Evolutionary conservation across 2,113 vertebrate species (phyloP).

Genomic region (Stigmatopora nigra): DNA sequence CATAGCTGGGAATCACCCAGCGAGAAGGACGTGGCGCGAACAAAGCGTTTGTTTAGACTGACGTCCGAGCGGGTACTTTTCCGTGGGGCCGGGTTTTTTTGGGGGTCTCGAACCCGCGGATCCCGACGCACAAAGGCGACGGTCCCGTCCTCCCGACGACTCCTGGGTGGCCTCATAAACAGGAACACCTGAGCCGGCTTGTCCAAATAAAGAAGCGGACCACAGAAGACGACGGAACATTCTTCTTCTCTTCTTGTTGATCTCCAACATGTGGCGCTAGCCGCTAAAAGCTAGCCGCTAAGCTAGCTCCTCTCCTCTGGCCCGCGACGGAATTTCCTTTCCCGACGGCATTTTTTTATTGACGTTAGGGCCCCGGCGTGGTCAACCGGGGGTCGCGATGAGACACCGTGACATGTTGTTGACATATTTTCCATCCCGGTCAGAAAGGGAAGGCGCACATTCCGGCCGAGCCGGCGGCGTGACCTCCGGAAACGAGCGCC

Average conservation of each 20-base stretch:
- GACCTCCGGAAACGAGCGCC: neutral
- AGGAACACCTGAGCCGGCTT: neutral
- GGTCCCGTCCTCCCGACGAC: no score
- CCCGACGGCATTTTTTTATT: no score
- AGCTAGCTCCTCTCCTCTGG: no score
- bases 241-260: conserved; percentile 3
- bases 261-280: neutral
- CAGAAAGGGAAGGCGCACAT: neutral
- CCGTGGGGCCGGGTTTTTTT: neutral
- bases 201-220: neutral
- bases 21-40: neutral
- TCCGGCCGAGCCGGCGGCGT: neutral
- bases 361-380: no score
- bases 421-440: no score
- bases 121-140: no score
- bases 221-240: conserved; percentile 5
- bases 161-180: neutral
- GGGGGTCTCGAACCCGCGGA: no score
- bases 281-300: neutral
- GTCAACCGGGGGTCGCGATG: no score
- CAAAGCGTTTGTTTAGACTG: conserved; percentile 1
- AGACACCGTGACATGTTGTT: no score
- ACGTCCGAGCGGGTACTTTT: neutral
- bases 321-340: no score
- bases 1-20: conserved; percentile 1